phyloP scores from a whole-genome alignment of 2,113 vertebrate genomes.

The Burhinus bistriatus region DNA sequence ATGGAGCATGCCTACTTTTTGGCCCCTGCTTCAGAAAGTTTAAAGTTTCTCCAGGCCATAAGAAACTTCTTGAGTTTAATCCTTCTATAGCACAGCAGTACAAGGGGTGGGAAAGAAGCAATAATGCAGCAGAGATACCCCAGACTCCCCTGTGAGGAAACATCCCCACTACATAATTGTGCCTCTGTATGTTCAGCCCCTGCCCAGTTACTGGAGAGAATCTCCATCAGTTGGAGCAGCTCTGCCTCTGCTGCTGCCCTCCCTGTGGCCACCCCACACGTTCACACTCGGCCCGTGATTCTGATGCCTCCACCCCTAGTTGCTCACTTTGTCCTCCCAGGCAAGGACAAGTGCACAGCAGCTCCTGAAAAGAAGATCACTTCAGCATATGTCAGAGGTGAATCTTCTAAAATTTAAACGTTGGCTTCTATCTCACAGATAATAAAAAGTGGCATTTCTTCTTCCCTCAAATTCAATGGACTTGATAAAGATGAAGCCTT shows the following conservation, averaged over 20 bases:
- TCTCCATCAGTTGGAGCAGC: accelerated
- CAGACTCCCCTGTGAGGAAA: no score
- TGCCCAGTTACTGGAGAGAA: not conserved
- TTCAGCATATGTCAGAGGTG: not conserved
- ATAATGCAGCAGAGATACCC: not conserved
- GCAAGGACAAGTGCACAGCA: not conserved
- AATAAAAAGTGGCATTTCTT: not conserved
- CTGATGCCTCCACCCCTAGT: not conserved
- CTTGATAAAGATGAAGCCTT: not conserved
- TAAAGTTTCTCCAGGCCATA: not conserved
- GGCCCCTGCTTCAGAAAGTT: not conserved
- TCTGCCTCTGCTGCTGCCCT: not conserved
- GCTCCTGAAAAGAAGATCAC: not conserved
- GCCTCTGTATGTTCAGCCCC: not conserved
- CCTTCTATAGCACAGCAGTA: not conserved
- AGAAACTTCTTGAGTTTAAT: not conserved
- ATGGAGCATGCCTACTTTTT: not conserved
- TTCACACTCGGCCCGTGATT: not conserved
- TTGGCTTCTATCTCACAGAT: not conserved
- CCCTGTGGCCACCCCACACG: not conserved
- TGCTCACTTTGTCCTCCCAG: not conserved
- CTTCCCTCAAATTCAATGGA: not conserved
- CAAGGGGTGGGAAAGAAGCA: not conserved
- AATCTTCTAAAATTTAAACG: not conserved
- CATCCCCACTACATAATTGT: not conserved